Percentiles rank a stretch among this genome's conserved stretches.
Evolutionary conservation across 2,113 vertebrate species (phyloP).

Genomic region (Thalassarche chlororhynchos): DNA sequence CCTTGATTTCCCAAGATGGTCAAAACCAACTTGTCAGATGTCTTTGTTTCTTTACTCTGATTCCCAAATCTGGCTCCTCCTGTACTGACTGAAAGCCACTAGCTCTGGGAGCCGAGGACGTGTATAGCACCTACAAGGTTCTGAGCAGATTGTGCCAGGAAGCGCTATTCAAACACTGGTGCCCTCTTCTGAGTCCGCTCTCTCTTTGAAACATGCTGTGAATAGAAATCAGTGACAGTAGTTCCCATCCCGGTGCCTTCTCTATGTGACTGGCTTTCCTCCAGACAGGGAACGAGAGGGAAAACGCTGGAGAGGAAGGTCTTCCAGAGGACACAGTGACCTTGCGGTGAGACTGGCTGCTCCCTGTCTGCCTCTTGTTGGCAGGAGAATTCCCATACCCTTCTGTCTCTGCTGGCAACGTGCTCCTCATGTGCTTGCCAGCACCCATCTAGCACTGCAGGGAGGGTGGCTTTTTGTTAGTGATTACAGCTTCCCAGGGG

Average conservation of each 20-base stretch:
- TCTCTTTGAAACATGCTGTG: background rate
- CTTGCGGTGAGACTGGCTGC: background rate
- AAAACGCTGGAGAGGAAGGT: background rate
- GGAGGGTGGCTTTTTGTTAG: background rate
- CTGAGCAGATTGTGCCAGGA: background rate
- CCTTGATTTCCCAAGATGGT: background rate
- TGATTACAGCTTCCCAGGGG: background rate
- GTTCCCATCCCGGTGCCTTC: background rate
- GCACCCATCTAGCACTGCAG: background rate
- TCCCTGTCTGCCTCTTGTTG: constrained; percentile 15
- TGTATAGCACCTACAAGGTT: background rate
- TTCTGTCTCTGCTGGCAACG: background rate
- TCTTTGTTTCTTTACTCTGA: background rate
- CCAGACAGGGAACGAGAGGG: background rate
- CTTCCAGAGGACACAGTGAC: constrained; percentile 40
- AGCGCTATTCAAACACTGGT: background rate
- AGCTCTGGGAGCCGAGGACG: background rate
- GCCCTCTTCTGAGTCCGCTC: background rate
- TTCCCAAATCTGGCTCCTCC: background rate
- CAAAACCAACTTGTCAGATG: background rate
- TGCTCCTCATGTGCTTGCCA: background rate
- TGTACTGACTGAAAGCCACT: background rate
- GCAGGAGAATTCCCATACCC: constrained; percentile 1
- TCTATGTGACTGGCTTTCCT: background rate
- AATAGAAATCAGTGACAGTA: background rate